Evolutionary conservation across 2,797 vertebrate species (phyloP).

Genomic region (Mormyrus hasselquistii): DNA sequence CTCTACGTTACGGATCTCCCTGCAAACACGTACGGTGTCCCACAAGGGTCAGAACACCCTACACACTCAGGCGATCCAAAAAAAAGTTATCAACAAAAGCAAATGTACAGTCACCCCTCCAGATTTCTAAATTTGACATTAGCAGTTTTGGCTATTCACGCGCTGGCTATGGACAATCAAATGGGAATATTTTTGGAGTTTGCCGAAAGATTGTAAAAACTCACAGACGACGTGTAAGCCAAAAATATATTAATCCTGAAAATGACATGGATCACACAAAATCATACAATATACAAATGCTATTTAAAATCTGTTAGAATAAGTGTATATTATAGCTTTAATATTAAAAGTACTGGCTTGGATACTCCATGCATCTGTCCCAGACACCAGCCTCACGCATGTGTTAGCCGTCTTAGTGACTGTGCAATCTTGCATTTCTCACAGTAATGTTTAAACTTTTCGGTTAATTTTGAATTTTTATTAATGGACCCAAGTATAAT

Average conservation of each 20-base stretch:
- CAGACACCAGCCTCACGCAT: background rate
- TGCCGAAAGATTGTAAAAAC: background rate
- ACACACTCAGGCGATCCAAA: background rate
- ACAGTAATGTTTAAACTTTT: background rate
- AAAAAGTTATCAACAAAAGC: background rate
- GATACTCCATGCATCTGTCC: background rate
- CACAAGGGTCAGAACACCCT: background rate
- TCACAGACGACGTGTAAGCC: background rate
- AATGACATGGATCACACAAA: background rate
- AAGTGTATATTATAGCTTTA: background rate
- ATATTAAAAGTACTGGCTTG: background rate
- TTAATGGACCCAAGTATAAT: background rate
- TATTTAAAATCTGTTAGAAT: background rate
- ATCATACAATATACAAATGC: background rate
- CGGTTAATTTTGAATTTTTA: background rate
- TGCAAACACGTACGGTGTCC: slow-evolving; percentile 40
- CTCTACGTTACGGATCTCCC: slow-evolving; percentile 95
- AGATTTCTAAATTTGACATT: background rate
- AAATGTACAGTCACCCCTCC: background rate
- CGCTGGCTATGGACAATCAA: background rate
- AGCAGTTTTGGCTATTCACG: background rate
- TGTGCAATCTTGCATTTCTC: background rate
- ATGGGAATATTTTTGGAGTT: background rate
- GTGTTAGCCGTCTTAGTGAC: background rate
- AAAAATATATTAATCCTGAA: background rate